Evolutionary conservation across 1,140 invertebrate species (phyloP).

Genomic region (Lineus longissimus): DNA sequence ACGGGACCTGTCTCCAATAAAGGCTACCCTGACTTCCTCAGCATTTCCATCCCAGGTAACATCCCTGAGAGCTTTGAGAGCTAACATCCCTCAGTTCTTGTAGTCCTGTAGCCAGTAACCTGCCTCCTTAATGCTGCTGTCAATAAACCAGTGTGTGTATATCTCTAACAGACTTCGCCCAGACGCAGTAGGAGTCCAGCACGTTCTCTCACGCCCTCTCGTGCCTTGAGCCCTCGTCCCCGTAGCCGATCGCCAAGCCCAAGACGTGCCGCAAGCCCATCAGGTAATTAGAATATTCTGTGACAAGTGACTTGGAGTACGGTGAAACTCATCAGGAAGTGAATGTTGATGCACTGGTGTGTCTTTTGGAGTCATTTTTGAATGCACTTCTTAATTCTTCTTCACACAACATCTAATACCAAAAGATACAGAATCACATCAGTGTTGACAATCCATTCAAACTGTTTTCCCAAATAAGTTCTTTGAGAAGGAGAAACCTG

Average conservation of each 20-base stretch:
- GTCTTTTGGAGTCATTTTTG: no score
- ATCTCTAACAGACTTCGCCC: conserved; percentile 1
- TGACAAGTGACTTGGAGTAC: neutral
- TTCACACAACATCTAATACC: neutral
- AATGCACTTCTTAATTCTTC: no score
- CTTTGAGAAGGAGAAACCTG: no score
- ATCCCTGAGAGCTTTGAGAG: neutral
- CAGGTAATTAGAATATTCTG: neutral
- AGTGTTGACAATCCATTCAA: neutral
- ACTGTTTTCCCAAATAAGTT: no score
- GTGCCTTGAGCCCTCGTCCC: neutral
- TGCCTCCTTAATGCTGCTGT: neutral
- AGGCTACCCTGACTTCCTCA: neutral
- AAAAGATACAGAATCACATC: neutral
- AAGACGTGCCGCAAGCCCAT: neutral
- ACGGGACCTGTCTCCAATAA: neutral
- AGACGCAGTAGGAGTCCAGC: conserved; percentile 2
- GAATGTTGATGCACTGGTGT: neutral
- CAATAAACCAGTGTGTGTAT: neutral
- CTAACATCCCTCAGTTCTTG: neutral
- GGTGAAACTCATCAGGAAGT: neutral
- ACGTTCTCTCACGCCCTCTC: neutral
- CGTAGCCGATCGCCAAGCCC: neutral
- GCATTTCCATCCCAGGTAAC: neutral
- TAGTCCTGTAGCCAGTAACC: neutral